These are phyloP conservation scores for Pararge aegeria DNA, from an alignment of 1,140 invertebrate species.

Conservation along the genomic window DNA sequence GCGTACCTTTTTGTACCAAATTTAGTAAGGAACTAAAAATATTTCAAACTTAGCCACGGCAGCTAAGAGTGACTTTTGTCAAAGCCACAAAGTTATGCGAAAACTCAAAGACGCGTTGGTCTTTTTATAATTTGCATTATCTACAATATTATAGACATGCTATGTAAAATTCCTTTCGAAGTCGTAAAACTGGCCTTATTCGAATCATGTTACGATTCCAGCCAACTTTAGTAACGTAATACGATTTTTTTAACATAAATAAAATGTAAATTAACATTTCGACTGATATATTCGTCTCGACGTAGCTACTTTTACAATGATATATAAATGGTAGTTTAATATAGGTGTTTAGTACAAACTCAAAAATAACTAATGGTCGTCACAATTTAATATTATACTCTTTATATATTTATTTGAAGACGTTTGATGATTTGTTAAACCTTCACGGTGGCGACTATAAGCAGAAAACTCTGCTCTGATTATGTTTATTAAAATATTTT, in stretches of 20 bases:
- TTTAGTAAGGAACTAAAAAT: neutral
- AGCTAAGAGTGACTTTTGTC: constrained; percentile 6
- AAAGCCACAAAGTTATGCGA: constrained; percentile 1
- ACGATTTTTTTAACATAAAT: constrained; percentile 61
- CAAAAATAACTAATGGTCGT: constrained; percentile 41
- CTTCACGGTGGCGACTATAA: no score
- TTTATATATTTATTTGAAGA: constrained; percentile 12
- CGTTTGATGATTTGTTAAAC: neutral
- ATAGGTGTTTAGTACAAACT: constrained; percentile 75
- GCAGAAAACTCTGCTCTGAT: no score
- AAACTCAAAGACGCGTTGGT: neutral
- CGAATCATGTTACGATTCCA: constrained; percentile 65
- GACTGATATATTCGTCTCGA: constrained; percentile 76
- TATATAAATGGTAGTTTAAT: constrained; percentile 67
- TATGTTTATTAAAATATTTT: no score
- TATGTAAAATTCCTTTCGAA: constrained; percentile 22
- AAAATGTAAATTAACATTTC: constrained; percentile 70
- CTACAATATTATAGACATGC: constrained; percentile 19
- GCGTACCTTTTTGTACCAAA: neutral
- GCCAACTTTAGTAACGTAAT: constrained; percentile 61
- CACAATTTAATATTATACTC: constrained; percentile 15
- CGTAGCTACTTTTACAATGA: constrained; percentile 69
- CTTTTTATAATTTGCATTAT: constrained; percentile 18
- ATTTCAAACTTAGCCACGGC: constrained; percentile 1
- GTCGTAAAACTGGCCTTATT: constrained; percentile 54